Conservation (phyloP, 2,888 invertebrate genomes). For the Yponomeuta evonymella region DNA sequence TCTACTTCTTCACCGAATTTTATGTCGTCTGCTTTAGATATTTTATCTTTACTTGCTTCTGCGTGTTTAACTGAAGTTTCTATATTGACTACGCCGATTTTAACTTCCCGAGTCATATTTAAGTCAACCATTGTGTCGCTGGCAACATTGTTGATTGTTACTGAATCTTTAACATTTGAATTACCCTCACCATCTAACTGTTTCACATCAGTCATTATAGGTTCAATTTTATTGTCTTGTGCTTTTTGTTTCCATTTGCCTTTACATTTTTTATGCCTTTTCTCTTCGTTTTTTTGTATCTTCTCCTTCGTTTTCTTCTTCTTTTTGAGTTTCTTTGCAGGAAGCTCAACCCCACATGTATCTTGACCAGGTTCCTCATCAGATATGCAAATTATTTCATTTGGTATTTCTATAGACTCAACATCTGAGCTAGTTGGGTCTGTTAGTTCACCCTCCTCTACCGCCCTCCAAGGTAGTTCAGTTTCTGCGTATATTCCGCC, state of each 20-base stretch:
- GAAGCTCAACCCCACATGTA: constrained; percentile 46
- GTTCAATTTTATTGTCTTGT: not conserved
- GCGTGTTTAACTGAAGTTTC: too few species aligned
- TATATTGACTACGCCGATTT: too few species aligned
- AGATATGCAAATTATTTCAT: constrained; percentile 73
- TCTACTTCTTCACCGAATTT: not conserved
- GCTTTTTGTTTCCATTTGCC: not conserved
- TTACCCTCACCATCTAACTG: not conserved
- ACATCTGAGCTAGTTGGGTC: constrained; percentile 53
- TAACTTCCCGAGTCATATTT: too few species aligned
- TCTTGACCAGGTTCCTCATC: constrained; percentile 47
- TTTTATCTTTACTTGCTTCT: not conserved
- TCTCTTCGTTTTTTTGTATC: constrained; percentile 15
- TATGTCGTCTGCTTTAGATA: not conserved
- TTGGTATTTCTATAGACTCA: constrained; percentile 45
- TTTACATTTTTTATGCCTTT: not conserved
- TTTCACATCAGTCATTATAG: not conserved
- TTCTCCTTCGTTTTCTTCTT: constrained; percentile 49
- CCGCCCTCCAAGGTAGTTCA: constrained; percentile 14
- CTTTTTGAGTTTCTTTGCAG: constrained; percentile 60
- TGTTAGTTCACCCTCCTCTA: constrained; percentile 52
- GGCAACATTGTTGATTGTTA: too few species aligned
- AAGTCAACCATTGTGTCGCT: too few species aligned
- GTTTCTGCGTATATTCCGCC: constrained; percentile 17
- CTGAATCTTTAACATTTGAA: too few species aligned